Percentiles rank a stretch among this genome's conserved stretches.
Evolutionary conservation across 2,888 invertebrate genomes (phyloP).

Genomic region (Ophion slaviceki): DNA sequence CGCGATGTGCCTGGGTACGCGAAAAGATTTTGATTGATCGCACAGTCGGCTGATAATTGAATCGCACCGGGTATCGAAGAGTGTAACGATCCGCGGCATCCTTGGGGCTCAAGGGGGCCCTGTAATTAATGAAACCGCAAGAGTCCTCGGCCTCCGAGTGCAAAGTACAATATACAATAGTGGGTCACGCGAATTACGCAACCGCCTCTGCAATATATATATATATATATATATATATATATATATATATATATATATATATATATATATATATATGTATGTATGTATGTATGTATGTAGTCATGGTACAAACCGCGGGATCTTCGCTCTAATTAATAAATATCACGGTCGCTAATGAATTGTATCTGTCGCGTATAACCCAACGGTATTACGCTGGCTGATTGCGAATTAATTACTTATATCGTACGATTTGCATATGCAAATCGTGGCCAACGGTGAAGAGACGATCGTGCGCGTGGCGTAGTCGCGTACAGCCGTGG

Average conservation of each 20-base stretch:
- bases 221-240: not conserved
- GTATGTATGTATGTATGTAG: not conserved
- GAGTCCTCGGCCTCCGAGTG: conserved; percentile 49
- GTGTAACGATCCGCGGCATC: not conserved
- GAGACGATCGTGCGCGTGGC: conserved; percentile 67
- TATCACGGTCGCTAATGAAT: conserved; percentile 80
- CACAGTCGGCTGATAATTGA: conserved; percentile 1
- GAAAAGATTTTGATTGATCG: not conserved
- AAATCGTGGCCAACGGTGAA: conserved; percentile 73
- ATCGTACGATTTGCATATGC: conserved; percentile 82
- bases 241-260: too few relatives aligned
- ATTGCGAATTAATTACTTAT: conserved; percentile 83
- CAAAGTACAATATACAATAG: conserved; percentile 51
- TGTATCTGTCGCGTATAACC: conserved; percentile 77
- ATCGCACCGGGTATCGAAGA: conserved; percentile 11
- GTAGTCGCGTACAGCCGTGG: conserved; percentile 27
- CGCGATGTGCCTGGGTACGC: too few relatives aligned
- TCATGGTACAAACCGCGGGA: conserved; percentile 30
- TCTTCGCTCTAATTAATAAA: conserved; percentile 75
- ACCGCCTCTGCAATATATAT: not conserved
- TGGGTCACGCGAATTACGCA: conserved; percentile 25
- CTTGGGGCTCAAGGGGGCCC: not conserved
- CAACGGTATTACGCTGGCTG: conserved; percentile 76
- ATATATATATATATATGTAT: not conserved
- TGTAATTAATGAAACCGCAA: conserved; percentile 52